Evolutionary conservation across 92 coral and sea anemone species (phyloP), one percentile per base, ranked within the genome.

Genomic region (Meandrina meandrites): DNA sequence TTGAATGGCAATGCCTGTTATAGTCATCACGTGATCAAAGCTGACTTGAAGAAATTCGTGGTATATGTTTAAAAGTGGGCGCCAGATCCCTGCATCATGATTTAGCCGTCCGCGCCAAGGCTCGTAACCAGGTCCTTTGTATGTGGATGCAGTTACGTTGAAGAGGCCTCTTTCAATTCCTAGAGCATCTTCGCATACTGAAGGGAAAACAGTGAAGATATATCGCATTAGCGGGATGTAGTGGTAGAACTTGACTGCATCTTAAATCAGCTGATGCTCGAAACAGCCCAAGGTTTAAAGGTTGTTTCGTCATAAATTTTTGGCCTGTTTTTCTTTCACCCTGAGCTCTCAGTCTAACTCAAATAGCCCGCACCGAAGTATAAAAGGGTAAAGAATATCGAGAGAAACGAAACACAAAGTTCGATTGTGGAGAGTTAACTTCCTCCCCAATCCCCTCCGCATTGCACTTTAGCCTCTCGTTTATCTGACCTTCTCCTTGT

Each of bases 181-280:
- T 10, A 91, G 81, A 47, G 94, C 80, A 14, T 81, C 64, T 50
- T 85, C 84, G 75, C 94, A 91, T 21, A 76, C 94, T 91, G 50
- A 37, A 45, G 76, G 64, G 10, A 81, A 78, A 31, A 16, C 18
- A 47, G 17, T 16, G 5, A 19, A n/a, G 8, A 9, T 24, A 47
- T 48, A 0, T 30, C 17, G 9, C 27, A 3, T 28, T 14, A 28
- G 10, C 35, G 73, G 73, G 10, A 68, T 68, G 60, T 54, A 17
- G 60, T 54, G 4, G 53, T 13, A 48, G 53, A 54, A 54, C 19
- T 13, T 1, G 5, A 50, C 54, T 50, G 2, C 45, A 50, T 3
- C 54, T 50, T 5, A 40, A 9, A 50, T 50, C 54, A 50, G 54
- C 54, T 50, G 54, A 50, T 3, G 22, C 60, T 48, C 9, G 14